Conservation (phyloP, 2,888 invertebrate species). For the Drosophila kambysellisi region DNA sequence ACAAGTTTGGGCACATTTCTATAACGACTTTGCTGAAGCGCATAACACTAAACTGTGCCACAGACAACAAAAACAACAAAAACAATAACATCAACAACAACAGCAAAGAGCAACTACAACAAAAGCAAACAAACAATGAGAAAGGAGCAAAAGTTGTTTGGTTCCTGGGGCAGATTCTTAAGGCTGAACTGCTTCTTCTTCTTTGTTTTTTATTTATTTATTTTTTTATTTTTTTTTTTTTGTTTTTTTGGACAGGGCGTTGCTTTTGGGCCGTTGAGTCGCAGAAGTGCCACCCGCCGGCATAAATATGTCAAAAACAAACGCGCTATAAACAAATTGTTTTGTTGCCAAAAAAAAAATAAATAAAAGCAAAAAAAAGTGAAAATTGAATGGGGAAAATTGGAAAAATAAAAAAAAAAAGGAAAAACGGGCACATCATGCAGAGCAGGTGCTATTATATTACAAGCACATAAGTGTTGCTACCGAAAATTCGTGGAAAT, state of each 20-base stretch:
- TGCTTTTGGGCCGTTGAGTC: constrained; percentile 33
- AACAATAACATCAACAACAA: constrained; percentile 7
- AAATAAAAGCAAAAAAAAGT: constrained; percentile 24
- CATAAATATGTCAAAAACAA: constrained; percentile 80
- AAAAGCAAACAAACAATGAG: constrained; percentile 20
- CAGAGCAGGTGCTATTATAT: constrained; percentile 50
- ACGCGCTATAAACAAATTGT: constrained; percentile 77
- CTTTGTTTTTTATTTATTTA: too few species aligned
- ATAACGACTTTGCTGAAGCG: constrained; percentile 50
- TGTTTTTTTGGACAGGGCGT: constrained; percentile 12
- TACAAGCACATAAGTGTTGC: constrained; percentile 19
- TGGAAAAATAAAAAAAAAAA: constrained; percentile 29
- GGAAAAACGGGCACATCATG: constrained; percentile 32
- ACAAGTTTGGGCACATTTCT: constrained; percentile 46
- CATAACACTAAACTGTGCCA: constrained; percentile 71
- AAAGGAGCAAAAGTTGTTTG: constrained; percentile 35
- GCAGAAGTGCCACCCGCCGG: constrained; percentile 68
- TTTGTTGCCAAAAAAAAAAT: constrained; percentile 58
- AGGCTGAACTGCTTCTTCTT: neutral
- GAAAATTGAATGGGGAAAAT: constrained; percentile 57
- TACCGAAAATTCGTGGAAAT: constrained; percentile 35
- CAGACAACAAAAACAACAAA: constrained; percentile 58
- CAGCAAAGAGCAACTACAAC: constrained; percentile 10
- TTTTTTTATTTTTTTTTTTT: too few species aligned
- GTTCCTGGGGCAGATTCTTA: constrained; percentile 14